Evolutionary conservation across 2,797 vertebrate genomes (phyloP).

Genomic region (Eulemur albifrons): DNA sequence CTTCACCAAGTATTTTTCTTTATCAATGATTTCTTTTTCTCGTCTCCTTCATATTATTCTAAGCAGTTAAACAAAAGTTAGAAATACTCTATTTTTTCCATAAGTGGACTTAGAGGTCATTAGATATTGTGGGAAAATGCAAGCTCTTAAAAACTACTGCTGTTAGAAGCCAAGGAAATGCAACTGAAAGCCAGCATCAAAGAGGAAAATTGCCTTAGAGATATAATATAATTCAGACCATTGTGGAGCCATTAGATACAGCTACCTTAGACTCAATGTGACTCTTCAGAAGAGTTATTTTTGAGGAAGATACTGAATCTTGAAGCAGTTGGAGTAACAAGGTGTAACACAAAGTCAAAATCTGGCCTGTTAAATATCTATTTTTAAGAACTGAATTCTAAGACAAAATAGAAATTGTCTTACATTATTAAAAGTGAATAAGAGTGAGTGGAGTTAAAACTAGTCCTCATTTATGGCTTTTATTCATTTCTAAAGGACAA

Average conservation of each 20-base stretch:
- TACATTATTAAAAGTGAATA: background rate
- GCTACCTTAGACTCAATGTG: background rate
- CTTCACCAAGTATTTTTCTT: background rate
- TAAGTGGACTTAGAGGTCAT: slow-evolving; percentile 2
- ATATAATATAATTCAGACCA: slow-evolving; percentile 55
- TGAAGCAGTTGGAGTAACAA: background rate
- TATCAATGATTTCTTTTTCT: background rate
- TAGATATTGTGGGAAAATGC: background rate
- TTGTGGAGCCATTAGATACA: background rate
- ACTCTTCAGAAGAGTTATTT: slow-evolving; percentile 6
- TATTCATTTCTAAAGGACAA: background rate
- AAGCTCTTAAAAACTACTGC: slow-evolving; percentile 27
- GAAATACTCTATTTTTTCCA: background rate
- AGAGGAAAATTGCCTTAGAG: slow-evolving; percentile 25
- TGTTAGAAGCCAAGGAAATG: slow-evolving; percentile 42
- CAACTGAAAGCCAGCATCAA: slow-evolving; percentile 8
- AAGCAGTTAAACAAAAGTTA: slow-evolving; percentile 30
- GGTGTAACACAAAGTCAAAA: background rate
- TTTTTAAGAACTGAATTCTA: slow-evolving; percentile 1
- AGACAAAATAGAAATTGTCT: slow-evolving; percentile 12
- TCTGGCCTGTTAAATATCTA: background rate
- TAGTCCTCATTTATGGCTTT: slow-evolving; percentile 28
- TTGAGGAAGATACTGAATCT: background rate
- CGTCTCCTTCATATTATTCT: background rate
- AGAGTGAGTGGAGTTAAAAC: background rate